Evolutionary conservation across 2,797 vertebrate genomes (phyloP).

Genomic region (Eospalax fontanierii): DNA sequence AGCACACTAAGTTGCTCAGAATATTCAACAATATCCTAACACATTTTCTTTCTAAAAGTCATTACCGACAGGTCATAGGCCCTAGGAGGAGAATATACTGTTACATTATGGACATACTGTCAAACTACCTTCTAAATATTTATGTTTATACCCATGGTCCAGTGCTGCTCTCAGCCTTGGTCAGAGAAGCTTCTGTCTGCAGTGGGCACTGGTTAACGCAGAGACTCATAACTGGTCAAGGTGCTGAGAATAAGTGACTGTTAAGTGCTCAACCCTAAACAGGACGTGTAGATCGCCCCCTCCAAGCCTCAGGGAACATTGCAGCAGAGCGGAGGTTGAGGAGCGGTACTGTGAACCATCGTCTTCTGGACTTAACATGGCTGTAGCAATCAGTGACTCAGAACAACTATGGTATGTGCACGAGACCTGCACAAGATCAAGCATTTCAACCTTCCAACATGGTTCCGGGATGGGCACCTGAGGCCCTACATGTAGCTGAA

Average conservation of each 20-base stretch:
- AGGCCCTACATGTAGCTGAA: background rate
- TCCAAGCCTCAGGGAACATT: background rate
- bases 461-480: too few relatives aligned
- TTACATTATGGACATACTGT: too few relatives aligned
- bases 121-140: background rate
- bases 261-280: background rate
- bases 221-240: background rate
- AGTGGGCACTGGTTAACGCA: background rate
- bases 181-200: background rate
- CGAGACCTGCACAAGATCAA: background rate
- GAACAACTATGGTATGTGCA: background rate
- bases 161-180: background rate
- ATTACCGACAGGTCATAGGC: background rate
- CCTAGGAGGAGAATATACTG: background rate
- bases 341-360: background rate
- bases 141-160: background rate
- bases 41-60: constrained; percentile 10
- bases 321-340: too few relatives aligned
- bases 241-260: background rate
- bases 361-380: too few relatives aligned
- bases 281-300: background rate
- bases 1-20: background rate
- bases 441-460: background rate
- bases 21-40: background rate
- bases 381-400: background rate